Base-by-base conservation (phyloP, 2,888 invertebrate genomes). In the Rhamnusium bicolor region DNA sequence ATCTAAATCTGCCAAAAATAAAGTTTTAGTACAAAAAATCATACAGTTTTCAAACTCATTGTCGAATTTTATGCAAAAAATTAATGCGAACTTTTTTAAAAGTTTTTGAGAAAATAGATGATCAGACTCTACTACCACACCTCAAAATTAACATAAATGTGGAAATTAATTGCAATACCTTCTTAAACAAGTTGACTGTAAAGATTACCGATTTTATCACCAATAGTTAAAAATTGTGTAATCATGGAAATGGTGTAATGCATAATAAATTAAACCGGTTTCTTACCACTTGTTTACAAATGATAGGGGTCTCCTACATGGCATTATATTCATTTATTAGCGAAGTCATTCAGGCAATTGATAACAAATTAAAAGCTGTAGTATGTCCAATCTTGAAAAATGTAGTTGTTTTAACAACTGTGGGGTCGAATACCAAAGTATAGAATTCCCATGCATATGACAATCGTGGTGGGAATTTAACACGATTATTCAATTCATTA, bases 321-420 rank as follows among this genome's bases (percentile, higher is more conserved):
- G 18, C 18, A 60, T 60, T 60, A 29, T 18, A 19, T 16, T 60
- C 58, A 60, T 60, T 60, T 60, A 60, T 60, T 60, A 60, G 29
- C 58, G 18, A 10, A 32, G 18, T 60, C 58, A 60, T 60, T 29
- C 58, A 60, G 32, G 32, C 32, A 60, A 29, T 60, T 60, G 58
- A 60, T 32, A 60, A 60, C 40, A 60, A 29, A 60, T 29, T 60
- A 60, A 40, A 27, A 60, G 32, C 29, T 29, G 58, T 60, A 32
- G 16, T 18, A 18, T 12, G 40, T n/a, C 19, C 58, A 32, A 12
- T 8, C 29, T 60, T 60, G 58, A 60, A 60, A 60, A 60, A 32
- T 56, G 56, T 56, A 12, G 32, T 32, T 29, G 58, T 60, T 58
- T 29, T 16, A 60, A 29, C 14, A 16, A 60, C 58, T 60, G 18